Base-by-base conservation (phyloP, 2,888 invertebrate species). In the Dryomyza anilis region DNA sequence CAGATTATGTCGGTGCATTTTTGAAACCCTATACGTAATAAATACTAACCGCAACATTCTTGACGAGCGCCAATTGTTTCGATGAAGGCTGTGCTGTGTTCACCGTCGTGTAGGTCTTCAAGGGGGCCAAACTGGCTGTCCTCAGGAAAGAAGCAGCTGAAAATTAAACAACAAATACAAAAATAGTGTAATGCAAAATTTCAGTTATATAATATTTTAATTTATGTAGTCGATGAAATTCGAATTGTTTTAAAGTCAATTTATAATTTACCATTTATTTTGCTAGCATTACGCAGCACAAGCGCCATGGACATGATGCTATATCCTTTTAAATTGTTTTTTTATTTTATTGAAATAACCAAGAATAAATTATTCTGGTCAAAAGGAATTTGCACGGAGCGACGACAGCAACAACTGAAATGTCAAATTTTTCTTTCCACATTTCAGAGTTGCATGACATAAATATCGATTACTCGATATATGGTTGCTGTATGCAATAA, bases 171-270 rank as follows among this genome's bases (percentile, higher is more conserved):
- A 46, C 6, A 27, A 58, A 56, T 21, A 46, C 19, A 27, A 30
- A 30, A 21, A 58, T 58, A 66, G 30, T 39, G 5, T 45, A 58
- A 57, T 56, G n/a, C 48, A 57, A 39, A 53, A 52, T 80, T n/a
- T n/a, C n/a, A n/a, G n/a, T n/a, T 80, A 81, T 78, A 78, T 81
- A 80, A 80, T 72, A 25, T 64, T 21, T 50, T n/a, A 8, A 10
- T 16, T 48, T 25, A 25, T 16, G 12, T 52, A 10, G 10, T 12
- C 57, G 21, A 29, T 16, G 60, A 30, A 10, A 21, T 25, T 63
- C 1, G 23, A 16, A 63, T 45, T 30, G 12, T 23, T 53, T 43
- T 46, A 14, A 10, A 19, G 1, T 7, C 23, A 46, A 43, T 36
- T 65, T 66, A 63, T 19, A 39, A 63, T 66, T 73, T 71, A 81